phyloP scores from a whole-genome alignment of 2,113 vertebrate genomes.

The Peucedramus taeniatus region DNA sequence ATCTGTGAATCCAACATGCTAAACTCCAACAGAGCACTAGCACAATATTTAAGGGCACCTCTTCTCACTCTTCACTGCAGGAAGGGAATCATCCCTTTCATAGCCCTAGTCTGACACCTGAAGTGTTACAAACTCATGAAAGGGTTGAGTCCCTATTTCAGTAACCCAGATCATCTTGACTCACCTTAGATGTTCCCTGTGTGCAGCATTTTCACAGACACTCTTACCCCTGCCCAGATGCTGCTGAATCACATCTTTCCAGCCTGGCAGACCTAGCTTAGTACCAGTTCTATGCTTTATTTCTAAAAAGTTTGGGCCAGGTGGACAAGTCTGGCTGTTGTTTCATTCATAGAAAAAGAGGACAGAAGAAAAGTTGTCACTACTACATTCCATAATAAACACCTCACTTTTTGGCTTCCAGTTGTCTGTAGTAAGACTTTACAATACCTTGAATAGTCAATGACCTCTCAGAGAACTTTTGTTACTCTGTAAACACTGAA shows the following conservation, averaged over 20 bases:
- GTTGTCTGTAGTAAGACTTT: background rate
- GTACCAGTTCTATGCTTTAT: background rate
- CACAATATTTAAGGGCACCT: background rate
- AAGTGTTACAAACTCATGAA: background rate
- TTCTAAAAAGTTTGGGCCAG: background rate
- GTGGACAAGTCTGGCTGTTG: background rate
- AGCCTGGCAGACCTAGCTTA: background rate
- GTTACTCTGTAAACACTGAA: background rate
- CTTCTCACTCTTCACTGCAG: background rate
- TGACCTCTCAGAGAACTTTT: background rate
- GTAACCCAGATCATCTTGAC: background rate
- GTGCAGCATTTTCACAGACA: background rate
- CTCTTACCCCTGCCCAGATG: background rate
- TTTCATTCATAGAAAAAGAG: background rate
- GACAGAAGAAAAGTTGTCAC: background rate
- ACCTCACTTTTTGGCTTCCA: background rate
- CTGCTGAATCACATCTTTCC: background rate
- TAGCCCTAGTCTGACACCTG: background rate
- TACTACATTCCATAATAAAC: background rate
- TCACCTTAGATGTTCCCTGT: background rate
- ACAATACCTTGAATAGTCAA: background rate
- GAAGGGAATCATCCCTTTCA: background rate
- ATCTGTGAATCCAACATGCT: background rate
- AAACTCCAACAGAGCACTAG: background rate
- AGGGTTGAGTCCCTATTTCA: background rate